Percentiles rank a stretch among this genome's conserved stretches.
Conservation (phyloP, 1,140 invertebrate species). For the Schmidtea mediterranea region DNA sequence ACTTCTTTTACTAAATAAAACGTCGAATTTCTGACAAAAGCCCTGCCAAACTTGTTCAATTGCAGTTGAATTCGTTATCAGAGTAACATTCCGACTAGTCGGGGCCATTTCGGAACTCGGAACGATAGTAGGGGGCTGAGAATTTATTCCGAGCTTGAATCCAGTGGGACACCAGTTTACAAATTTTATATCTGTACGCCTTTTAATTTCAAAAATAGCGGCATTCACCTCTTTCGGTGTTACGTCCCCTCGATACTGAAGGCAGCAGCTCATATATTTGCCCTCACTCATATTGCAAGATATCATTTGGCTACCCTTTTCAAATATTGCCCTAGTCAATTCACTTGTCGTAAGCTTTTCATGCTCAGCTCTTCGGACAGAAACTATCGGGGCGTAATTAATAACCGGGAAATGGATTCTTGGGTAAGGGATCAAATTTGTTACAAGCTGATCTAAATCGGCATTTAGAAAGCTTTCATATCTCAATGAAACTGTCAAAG, state of each 20-base stretch:
- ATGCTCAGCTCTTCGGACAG: slow-evolving; percentile 24
- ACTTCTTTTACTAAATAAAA: slow-evolving; percentile 10
- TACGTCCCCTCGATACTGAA: slow-evolving; percentile 10
- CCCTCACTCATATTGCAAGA: slow-evolving; percentile 61
- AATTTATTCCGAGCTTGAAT: slow-evolving; percentile 18
- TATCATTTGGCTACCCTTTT: slow-evolving; percentile 64
- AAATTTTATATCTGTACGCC: slow-evolving; percentile 9
- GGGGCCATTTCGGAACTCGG: slow-evolving; percentile 18
- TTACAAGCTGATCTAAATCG: neutral
- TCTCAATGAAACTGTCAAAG: slow-evolving; percentile 48
- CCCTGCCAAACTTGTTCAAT: slow-evolving; percentile 4
- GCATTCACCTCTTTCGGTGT: slow-evolving; percentile 50
- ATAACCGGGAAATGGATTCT: slow-evolving; percentile 13
- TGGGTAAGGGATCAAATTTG: neutral
- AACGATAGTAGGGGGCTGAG: slow-evolving; percentile 15
- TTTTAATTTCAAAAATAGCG: slow-evolving; percentile 44
- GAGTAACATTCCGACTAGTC: slow-evolving; percentile 12
- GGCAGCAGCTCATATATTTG: slow-evolving; percentile 52
- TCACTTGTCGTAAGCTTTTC: slow-evolving; percentile 37
- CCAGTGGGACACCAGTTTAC: slow-evolving; percentile 12
- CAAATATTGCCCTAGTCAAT: slow-evolving; percentile 64
- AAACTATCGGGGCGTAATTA: slow-evolving; percentile 21
- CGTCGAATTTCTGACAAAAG: slow-evolving; percentile 15
- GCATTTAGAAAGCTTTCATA: neutral
- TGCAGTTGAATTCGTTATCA: slow-evolving; percentile 3